A percentile compares a stretch with the other conserved stretches of the same genome.
These are phyloP conservation scores for Altica lythri DNA, from an alignment of 2,888 invertebrate genomes.

Conservation along the genomic window DNA sequence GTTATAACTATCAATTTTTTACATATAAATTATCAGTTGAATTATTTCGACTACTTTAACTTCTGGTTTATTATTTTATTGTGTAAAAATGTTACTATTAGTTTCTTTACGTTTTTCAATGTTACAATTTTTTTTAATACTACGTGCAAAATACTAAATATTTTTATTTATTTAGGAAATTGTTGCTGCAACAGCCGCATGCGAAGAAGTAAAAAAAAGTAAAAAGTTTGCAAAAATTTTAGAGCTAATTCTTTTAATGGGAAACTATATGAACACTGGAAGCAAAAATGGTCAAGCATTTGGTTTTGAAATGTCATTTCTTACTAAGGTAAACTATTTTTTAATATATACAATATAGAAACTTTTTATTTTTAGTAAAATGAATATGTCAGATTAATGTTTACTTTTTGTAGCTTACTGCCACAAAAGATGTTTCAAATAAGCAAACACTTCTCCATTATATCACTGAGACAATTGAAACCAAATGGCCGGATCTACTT, in stretches of 20 bases:
- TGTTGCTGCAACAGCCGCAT: constrained; percentile 93
- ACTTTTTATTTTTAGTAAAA: too few species aligned
- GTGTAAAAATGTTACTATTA: too few species aligned
- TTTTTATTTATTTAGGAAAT: constrained; percentile 68
- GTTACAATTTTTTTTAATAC: too few species aligned
- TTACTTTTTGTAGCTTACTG: constrained; percentile 66
- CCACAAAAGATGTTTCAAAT: constrained; percentile 93
- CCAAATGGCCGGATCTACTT: constrained; percentile 83
- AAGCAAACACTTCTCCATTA: constrained; percentile 92
- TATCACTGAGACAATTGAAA: constrained; percentile 84
- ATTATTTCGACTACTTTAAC: too few species aligned
- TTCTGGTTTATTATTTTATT: too few species aligned
- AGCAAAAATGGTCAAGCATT: constrained; percentile 92
- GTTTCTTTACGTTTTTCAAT: too few species aligned
- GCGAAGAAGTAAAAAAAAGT: constrained; percentile 89
- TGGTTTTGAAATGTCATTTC: constrained; percentile 95
- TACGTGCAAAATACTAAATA: constrained; percentile 1
- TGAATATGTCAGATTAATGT: too few species aligned
- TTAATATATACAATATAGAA: background rate
- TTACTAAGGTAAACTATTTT: constrained; percentile 75
- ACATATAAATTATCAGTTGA: too few species aligned
- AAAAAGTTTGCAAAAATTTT: constrained; percentile 88
- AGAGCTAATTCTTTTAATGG: constrained; percentile 85
- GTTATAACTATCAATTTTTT: too few species aligned
- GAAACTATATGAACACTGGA: constrained; percentile 97